Base-by-base conservation (phyloP, 2,113 vertebrate genomes). In the Perccottus glenii region DNA sequence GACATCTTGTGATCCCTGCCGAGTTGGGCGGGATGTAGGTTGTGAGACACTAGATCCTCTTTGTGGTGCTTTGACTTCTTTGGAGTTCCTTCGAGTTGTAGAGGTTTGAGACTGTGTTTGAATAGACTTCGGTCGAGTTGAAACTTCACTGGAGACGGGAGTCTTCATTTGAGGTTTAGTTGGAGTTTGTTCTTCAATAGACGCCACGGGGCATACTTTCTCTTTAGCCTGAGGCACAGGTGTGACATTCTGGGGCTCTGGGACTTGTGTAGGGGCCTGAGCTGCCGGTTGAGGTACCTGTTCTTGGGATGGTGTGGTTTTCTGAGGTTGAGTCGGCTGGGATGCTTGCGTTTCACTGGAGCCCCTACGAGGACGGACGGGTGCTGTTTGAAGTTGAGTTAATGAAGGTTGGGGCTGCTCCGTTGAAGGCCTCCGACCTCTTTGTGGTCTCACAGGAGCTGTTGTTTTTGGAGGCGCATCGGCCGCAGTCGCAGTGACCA, bases 361-460 rank as follows among this genome's bases (percentile, higher is more conserved):
- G 32, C 60, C 82, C 5, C 63, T 80, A 19, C 12, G 64, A 53
- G 81, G 73, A 46, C 49, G 78, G 4, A 78, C 67, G 47, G 81
- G 76, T 47, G 60, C 72, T 58, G 73, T 32, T 61, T 88, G 82
- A 66, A 43, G 66, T 52, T 85, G 84, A 67, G 57, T 11, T 59
- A 58, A 35, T n/a, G 77, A 47, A 0, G 77, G 63, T 44, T 82
- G 79, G 19, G 19, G 52, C 53, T 85, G 82, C 27, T 89, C 89
- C 16, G 59, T 14, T 9, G 85, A 82, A 36, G 70, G 46, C 38
- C 76, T 85, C 6, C 81, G 52, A 7, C 86, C 86, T 77, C 87
- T 82, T 43, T 87, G 86, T 46, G 88, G 89, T 77, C 89, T 83
- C 8, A 90, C 76, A 60, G 89, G 89, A 70, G 19, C 77, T 11